Conservation (phyloP, 2,113 vertebrate species). For the Elanoides forficatus region DNA sequence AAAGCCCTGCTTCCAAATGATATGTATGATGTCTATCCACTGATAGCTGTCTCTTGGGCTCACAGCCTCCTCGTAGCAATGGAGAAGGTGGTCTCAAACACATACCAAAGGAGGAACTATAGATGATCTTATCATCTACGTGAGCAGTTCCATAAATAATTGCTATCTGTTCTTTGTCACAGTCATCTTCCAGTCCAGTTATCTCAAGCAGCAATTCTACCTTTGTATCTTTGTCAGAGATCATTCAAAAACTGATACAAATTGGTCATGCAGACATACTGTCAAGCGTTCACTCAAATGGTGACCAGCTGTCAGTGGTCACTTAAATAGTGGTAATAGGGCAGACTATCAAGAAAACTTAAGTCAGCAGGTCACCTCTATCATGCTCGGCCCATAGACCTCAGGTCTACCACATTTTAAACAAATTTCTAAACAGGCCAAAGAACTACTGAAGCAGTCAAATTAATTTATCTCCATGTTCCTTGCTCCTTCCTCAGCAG, state of each 20-base stretch:
- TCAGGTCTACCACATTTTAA: neutral
- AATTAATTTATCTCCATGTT: neutral
- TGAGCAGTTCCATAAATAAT: neutral
- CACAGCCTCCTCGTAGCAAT: neutral
- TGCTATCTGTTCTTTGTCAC: neutral
- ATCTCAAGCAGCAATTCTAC: neutral
- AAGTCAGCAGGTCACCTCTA: neutral
- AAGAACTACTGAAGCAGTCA: neutral
- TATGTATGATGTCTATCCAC: neutral
- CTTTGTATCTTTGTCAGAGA: too few relatives aligned
- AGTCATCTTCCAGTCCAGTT: neutral
- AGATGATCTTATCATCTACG: neutral
- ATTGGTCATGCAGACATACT: rapidly evolving
- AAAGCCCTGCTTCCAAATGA: neutral
- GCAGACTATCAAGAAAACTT: neutral
- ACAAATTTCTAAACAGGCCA: neutral
- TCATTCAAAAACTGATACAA: neutral
- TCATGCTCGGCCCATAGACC: rapidly evolving
- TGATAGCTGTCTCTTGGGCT: neutral
- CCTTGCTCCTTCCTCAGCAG: neutral
- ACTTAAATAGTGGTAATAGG: neutral
- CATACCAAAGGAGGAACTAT: neutral
- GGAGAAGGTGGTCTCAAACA: neutral
- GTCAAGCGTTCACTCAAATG: neutral
- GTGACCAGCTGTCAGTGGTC: neutral